These are phyloP conservation scores for Acanthurus lineatus DNA, from an alignment of 2,797 vertebrate species.

Conservation along the genomic window DNA sequence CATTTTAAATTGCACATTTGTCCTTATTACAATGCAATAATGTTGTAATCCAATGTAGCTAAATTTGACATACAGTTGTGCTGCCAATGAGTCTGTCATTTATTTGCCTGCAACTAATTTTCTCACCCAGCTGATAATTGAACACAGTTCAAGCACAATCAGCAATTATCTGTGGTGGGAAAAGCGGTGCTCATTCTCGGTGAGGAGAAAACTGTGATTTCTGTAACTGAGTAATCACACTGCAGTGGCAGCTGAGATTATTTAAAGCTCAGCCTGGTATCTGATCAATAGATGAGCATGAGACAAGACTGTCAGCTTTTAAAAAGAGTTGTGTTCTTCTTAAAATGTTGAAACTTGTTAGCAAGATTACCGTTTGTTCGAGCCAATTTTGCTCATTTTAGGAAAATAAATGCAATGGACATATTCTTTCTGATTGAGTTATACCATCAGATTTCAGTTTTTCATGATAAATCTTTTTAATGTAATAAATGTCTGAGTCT, in stretches of 20 bases:
- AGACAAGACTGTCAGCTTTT: conserved; percentile 20
- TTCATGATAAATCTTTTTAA: conserved; percentile 2
- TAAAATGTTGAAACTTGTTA: conserved; percentile 22
- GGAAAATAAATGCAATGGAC: not conserved
- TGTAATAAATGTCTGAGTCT: not conserved
- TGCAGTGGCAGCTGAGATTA: conserved; percentile 9
- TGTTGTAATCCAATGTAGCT: conserved; percentile 50
- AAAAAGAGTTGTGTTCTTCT: not conserved
- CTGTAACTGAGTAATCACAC: conserved; percentile 20
- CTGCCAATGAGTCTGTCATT: conserved; percentile 44
- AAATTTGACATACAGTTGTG: conserved; percentile 45
- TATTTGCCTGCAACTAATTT: conserved; percentile 54
- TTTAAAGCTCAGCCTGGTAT: conserved; percentile 38
- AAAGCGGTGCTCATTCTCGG: conserved; percentile 24
- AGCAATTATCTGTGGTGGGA: conserved; percentile 27
- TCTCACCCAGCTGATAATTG: conserved; percentile 51
- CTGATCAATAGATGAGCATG: conserved; percentile 46
- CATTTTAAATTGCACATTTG: conserved; percentile 40
- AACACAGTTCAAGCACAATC: conserved; percentile 54
- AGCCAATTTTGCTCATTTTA: not conserved
- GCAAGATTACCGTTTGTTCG: conserved; percentile 11
- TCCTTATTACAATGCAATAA: conserved; percentile 42
- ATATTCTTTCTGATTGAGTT: not conserved
- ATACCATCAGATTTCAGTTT: conserved; percentile 18
- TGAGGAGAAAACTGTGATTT: conserved; percentile 23